These are phyloP conservation scores for Zaprionus davidi DNA, from an alignment of 1,140 invertebrate species.

Conservation along the genomic window DNA sequence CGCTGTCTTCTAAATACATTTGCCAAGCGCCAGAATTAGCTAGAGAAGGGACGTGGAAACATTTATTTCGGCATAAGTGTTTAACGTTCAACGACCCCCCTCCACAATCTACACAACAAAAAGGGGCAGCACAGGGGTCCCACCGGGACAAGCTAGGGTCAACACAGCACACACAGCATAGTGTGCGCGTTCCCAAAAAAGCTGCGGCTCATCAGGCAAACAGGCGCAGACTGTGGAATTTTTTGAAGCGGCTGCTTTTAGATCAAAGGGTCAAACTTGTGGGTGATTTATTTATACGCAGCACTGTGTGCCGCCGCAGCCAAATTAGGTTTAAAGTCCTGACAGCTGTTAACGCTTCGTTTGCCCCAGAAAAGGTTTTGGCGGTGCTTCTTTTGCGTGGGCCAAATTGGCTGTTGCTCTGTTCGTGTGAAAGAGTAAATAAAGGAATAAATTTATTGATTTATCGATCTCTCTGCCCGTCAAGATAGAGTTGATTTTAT, in stretches of 20 bases:
- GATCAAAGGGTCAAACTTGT: conserved; percentile 63
- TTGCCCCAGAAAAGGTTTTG: conserved; percentile 32
- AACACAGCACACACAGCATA: background rate
- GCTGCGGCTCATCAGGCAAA: conserved; percentile 45
- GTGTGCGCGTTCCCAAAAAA: conserved; percentile 3
- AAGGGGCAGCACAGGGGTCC: conserved; percentile 17
- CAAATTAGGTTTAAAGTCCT: conserved; percentile 55
- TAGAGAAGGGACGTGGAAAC: conserved; percentile 20
- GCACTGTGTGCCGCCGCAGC: conserved; percentile 19
- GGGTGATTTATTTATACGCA: conserved; percentile 61
- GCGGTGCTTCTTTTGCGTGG: background rate
- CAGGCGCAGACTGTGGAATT: conserved; percentile 40
- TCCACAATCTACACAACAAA: background rate
- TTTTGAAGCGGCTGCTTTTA: conserved; percentile 48
- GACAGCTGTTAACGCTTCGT: conserved; percentile 60
- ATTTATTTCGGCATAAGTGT: conserved; percentile 46
- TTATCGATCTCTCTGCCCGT: conserved; percentile 1
- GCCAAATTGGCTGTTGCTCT: conserved; percentile 11
- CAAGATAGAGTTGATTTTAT: conserved; percentile 12
- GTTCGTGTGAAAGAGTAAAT: conserved; percentile 23
- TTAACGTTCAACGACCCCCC: conserved; percentile 32
- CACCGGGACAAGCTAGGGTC: conserved; percentile 13
- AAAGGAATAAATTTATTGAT: conserved; percentile 24
- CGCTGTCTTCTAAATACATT: background rate
- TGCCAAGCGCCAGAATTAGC: background rate